phyloP scores from a whole-genome alignment of 2,113 vertebrate genomes.

The Cheilinus undulatus region DNA sequence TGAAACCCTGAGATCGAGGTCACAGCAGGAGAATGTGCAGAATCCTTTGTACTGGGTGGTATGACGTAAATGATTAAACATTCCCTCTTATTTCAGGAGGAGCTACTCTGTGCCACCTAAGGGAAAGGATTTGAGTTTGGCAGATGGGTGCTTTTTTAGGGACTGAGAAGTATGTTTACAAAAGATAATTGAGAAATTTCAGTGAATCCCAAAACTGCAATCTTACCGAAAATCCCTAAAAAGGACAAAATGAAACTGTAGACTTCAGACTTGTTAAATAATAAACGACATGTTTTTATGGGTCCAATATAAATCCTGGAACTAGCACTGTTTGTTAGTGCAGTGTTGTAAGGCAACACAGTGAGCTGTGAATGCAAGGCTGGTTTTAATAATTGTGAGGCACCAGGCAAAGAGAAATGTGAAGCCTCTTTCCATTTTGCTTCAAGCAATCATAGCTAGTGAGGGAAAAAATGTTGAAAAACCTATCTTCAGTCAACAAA shows the following conservation, averaged over 20 bases:
- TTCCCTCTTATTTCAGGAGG: not conserved
- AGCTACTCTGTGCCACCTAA: not conserved
- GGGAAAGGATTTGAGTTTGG: not conserved
- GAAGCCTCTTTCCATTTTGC: no score
- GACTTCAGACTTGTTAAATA: not conserved
- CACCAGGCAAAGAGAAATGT: no score
- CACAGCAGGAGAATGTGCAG: slow-evolving; percentile 17
- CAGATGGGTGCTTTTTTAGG: not conserved
- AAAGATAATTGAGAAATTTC: not conserved
- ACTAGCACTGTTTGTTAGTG: slow-evolving; percentile 11
- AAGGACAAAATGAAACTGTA: not conserved
- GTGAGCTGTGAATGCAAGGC: slow-evolving; percentile 23
- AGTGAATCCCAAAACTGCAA: slow-evolving; percentile 1
- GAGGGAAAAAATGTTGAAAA: no score
- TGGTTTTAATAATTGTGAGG: no score
- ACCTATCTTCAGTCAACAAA: no score
- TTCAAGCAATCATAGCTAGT: no score
- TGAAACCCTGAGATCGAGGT: slow-evolving; percentile 39
- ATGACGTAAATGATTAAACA: slow-evolving; percentile 2
- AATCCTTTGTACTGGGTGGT: not conserved
- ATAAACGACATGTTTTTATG: not conserved
- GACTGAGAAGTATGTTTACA: not conserved
- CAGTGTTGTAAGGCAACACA: slow-evolving; percentile 7
- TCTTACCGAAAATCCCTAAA: not conserved
- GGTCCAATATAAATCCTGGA: slow-evolving; percentile 12